phyloP scores from a whole-genome alignment of 2,888 invertebrate species.

The Ochropleura leucogaster region DNA sequence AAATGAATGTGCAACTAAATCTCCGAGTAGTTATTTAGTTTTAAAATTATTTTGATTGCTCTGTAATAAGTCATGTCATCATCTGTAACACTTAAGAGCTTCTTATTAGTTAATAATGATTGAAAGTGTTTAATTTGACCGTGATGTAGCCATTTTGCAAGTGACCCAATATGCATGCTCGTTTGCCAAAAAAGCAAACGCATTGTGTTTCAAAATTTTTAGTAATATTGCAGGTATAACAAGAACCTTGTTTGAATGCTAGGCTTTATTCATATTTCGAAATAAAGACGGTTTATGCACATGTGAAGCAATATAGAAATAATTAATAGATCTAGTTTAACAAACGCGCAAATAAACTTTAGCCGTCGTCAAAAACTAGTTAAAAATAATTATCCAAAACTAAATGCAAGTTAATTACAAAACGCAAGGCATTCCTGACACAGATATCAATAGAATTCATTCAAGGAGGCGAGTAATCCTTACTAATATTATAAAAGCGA shows the following conservation, averaged over 20 bases:
- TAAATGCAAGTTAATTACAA: constrained; percentile 30
- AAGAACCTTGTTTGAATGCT: constrained; percentile 40
- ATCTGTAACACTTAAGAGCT: constrained; percentile 25
- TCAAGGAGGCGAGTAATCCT: constrained; percentile 33
- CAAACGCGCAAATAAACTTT: constrained; percentile 7
- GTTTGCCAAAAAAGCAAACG: constrained; percentile 34
- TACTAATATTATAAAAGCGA: too few species aligned
- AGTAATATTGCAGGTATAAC: constrained; percentile 52
- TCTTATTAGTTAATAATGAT: constrained; percentile 18
- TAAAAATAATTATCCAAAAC: constrained; percentile 36
- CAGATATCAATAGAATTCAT: constrained; percentile 45
- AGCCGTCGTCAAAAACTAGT: constrained; percentile 16
- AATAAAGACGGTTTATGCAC: constrained; percentile 39
- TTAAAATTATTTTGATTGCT: neutral
- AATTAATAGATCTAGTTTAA: constrained; percentile 35
- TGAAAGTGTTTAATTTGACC: constrained; percentile 21
- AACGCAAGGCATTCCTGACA: constrained; percentile 45
- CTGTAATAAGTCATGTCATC: constrained; percentile 16
- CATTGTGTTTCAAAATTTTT: constrained; percentile 49
- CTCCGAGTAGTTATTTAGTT: neutral
- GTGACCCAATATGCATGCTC: constrained; percentile 28
- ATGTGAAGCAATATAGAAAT: constrained; percentile 28
- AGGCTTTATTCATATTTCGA: constrained; percentile 33
- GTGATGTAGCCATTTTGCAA: constrained; percentile 26
- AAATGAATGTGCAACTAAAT: neutral